A percentile compares a stretch with the other conserved stretches of the same genome.
Conservation (phyloP, 2,113 vertebrate genomes). For the Pteronura brasiliensis region DNA sequence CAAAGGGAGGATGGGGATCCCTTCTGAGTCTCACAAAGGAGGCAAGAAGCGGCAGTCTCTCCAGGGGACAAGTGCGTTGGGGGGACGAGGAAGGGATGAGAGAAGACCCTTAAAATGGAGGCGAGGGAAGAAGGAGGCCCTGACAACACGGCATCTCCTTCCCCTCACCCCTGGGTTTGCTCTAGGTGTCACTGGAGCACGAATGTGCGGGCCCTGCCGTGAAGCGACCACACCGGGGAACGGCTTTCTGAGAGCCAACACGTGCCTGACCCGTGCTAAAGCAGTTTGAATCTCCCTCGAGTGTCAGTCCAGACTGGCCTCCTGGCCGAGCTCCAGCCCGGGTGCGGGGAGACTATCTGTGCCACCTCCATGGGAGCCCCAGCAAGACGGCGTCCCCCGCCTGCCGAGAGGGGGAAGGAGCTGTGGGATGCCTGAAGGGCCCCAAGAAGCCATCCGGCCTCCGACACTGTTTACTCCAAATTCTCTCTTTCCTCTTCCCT, state of each 20-base stretch:
- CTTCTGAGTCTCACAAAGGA: conserved; percentile 76
- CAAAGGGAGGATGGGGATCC: conserved; percentile 77
- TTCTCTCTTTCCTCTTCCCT: neutral
- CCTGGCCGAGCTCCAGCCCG: rapidly evolving
- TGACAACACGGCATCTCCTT: neutral
- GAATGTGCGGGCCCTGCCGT: neutral
- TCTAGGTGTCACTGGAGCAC: neutral
- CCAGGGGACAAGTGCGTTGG: conserved; percentile 66
- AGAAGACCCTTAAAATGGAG: conserved; percentile 56
- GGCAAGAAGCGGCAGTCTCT: conserved; percentile 67
- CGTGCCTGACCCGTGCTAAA: neutral
- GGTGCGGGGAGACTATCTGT: too few species aligned
- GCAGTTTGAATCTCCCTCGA: neutral
- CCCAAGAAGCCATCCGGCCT: rapidly evolving
- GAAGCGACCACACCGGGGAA: neutral
- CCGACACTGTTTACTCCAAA: rapidly evolving
- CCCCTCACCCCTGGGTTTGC: neutral
- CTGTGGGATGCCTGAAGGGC: rapidly evolving
- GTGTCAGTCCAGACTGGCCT: neutral
- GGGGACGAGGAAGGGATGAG: conserved; percentile 60
- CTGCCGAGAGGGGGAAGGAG: neutral
- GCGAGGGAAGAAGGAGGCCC: conserved; percentile 7
- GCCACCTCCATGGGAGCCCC: neutral
- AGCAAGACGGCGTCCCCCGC: rapidly evolving
- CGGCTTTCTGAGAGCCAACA: neutral